Evolutionary conservation across 2,888 invertebrate genomes (phyloP), one percentile per base, ranked within the genome.

Genomic region (Drosophila flavopinicola): DNA sequence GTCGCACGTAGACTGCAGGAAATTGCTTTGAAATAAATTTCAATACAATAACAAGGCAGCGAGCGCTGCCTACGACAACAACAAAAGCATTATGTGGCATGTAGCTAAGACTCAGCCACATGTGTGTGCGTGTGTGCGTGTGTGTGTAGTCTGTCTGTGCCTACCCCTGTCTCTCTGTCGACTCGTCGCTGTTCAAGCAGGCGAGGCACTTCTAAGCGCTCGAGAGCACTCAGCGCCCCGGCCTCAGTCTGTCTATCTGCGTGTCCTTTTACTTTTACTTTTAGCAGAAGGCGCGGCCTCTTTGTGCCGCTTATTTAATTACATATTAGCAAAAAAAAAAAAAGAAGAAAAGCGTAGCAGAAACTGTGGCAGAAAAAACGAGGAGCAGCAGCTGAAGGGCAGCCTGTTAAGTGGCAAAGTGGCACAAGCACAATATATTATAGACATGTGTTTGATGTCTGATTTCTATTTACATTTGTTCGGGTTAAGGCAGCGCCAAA

Each of bases 1-100:
- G 47, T 45, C 59, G 61, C 85, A 82, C 83, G 85, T 78, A 85
- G 83, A 78, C 76, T 78, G 85, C 76, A 83, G 80, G 85, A 82
- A 82, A 82, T 82, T 85, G 80, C 80, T 85, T 82, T 85, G 85
- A 82, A 82, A 82, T 85, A 85, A 82, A 82, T 82, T 82, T 85
- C 78, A 85, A 80, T 82, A 80, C 85, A 79, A 85, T 75, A 80
- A 80, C 74, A 80, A 75, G 61, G 32, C 15, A 52, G 27, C 48
- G 47, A 66, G 11, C 6, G 52, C 11, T 24, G 63, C 63, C 63
- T 64, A 64, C 39, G 53, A 64, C 63, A 63, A 64, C 63, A 57
- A 51, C 38, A 57, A 33, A 9, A 42, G 48, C 68, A 73, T 71
- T 64, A 73, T 71, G 71, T 64, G 74, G 74, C 74, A 39, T 54